Evolutionary conservation across 2,797 vertebrate species (phyloP), one percentile per base, ranked within the genome.

Genomic region (Eospalax fontanierii): DNA sequence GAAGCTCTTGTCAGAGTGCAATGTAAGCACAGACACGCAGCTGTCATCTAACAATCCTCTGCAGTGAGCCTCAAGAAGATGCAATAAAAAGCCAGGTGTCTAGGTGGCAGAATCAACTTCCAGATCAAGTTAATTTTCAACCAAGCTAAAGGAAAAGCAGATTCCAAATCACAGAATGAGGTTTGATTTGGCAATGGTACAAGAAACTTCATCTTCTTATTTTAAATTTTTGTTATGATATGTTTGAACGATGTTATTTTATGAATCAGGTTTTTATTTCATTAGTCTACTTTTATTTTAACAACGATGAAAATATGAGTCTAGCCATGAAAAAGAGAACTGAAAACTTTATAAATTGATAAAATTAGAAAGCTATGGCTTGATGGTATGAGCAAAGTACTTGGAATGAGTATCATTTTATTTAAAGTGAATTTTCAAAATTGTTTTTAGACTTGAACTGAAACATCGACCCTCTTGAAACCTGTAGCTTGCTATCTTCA

Each of bases 371-470:
- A 74, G 3, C 11, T 86, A 43, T 24, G 38, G 22, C 33, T 81
- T 80, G 73, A 66, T 66, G 65, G 2, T 43, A 40, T 43, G 2
- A 57, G n/a, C 65, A 57, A 33, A 1, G 30, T 59, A 70, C 5
- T 50, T 66, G 11, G 0, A 82, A 76, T 63, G 26, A 65, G 33
- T 15, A 71, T 0, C 1, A 59, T 46, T 57, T 84, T 35, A 66
- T 63, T 63, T 40, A 84, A 95, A 87, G 46, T 84, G 57, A 82
- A 87, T 93, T 79, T 50, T 12, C 54, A 89, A 82, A 82, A 6
- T 70, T 70, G 50, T 68, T 38, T 35, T 54, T 7, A 65, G 28
- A 43, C 35, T 65, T 54, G 28, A 33, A 16, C 59, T 82, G 15
- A 15, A 43, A 4, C 28, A 24, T 30, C 65, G 35, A 33, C 1